A percentile compares a stretch with the other conserved stretches of the same genome.
Conservation (phyloP, 2,888 invertebrate genomes). For the Amphipoea lucens region DNA sequence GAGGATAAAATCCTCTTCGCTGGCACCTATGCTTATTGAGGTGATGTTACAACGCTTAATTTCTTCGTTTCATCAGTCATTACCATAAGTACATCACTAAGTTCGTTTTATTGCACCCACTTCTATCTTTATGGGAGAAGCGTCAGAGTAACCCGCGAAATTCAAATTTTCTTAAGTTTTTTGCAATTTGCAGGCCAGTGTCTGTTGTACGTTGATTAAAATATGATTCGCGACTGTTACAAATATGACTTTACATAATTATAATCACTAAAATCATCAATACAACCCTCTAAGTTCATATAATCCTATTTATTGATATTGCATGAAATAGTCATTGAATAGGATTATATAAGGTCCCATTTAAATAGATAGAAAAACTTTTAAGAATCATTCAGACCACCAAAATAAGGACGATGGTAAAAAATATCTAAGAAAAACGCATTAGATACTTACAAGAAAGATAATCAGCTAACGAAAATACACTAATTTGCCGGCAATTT, state of each 20-base stretch:
- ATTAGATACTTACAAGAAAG: no score
- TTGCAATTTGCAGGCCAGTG: neutral
- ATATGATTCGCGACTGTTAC: neutral
- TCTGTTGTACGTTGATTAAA: neutral
- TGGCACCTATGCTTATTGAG: constrained; percentile 59
- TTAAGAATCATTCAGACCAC: no score
- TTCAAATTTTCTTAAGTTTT: neutral
- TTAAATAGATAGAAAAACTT: no score
- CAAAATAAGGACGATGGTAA: no score
- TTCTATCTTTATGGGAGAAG: constrained; percentile 15
- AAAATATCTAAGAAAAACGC: no score
- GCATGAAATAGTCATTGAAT: neutral
- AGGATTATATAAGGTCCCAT: neutral
- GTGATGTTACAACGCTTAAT: constrained; percentile 35
- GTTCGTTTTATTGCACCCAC: constrained; percentile 13
- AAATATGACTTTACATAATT: no score
- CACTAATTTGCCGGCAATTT: no score
- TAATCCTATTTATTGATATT: neutral
- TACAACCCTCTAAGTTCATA: neutral
- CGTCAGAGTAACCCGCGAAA: neutral
- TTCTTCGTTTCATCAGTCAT: constrained; percentile 33
- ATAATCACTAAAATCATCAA: neutral
- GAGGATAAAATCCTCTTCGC: constrained; percentile 63
- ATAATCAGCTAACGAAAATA: no score
- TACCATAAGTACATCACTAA: constrained; percentile 8